Conservation (phyloP, 1,140 invertebrate genomes). For the Cataglyphis hispanica region DNA sequence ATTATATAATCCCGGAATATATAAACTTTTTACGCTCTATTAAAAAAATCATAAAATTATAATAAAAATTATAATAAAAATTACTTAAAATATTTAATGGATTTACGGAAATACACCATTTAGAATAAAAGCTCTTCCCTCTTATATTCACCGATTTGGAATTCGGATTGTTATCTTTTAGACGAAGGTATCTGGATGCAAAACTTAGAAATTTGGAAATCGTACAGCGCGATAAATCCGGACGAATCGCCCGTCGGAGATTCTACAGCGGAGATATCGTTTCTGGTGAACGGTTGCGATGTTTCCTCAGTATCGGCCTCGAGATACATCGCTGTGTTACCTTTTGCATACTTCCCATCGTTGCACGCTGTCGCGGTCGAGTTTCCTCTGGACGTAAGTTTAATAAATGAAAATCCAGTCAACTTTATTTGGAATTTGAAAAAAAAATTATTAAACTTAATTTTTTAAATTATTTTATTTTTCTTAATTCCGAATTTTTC, state of each 20-base stretch:
- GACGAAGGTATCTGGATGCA: constrained; percentile 84
- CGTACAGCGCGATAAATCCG: constrained; percentile 65
- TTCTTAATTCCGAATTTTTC: neutral
- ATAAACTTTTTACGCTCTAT: neutral
- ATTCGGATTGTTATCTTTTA: constrained; percentile 52
- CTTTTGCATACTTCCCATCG: constrained; percentile 91
- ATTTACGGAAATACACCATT: neutral
- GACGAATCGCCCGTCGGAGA: constrained; percentile 74
- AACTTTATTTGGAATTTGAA: neutral
- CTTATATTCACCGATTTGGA: neutral
- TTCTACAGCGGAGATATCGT: constrained; percentile 80
- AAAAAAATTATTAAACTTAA: neutral
- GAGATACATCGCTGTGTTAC: constrained; percentile 91
- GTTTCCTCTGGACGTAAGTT: constrained; percentile 90
- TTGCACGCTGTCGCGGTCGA: constrained; percentile 90
- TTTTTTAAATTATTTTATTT: neutral
- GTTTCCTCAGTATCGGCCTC: constrained; percentile 84
- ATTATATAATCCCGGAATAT: neutral
- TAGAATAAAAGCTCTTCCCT: neutral
- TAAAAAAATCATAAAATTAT: neutral
- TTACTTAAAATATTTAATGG: neutral
- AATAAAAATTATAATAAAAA: neutral
- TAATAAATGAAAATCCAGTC: neutral
- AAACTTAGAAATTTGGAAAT: constrained; percentile 79
- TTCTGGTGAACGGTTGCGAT: constrained; percentile 84